Base-by-base conservation (phyloP, 2,888 invertebrate genomes). In the Eupithecia abbreviata region DNA sequence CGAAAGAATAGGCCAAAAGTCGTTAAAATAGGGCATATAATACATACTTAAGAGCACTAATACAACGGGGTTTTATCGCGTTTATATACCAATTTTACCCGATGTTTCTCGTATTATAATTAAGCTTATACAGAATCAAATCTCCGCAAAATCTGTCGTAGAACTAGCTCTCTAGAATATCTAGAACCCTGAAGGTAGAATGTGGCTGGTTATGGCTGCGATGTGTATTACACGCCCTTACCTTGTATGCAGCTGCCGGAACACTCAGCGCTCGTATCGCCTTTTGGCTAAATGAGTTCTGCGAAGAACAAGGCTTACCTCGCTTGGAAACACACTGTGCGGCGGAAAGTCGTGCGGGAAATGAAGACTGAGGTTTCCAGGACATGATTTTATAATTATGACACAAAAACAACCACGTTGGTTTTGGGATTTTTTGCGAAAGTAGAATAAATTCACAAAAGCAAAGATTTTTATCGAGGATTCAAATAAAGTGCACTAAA, bases 281-380 rank as follows among this genome's bases (percentile, higher is more conserved):
- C 68, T 76, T 82, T 80, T 82, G 81, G 81, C 77, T 72, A 62
- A 79, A 80, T 80, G 81, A 78, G 77, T 76, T 78, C 81, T 71
- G 13, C 66, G 79, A 73, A 74, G 58, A 77, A 62, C 30, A 4
- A 62, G 62, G 62, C 30, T 7, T 55, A n/a, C n/a, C 55, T 55
- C 55, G 51, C 51, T 55, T 66, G 13, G 12, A 30, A 13, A 13
- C 42, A 66, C 7, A 66, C 66, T 1, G 42, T 42, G 42, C 66
- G 66, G 42, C 4, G 66, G 42, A 15, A 66, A 66, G 42, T 66
- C 66, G 66, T 42, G 15, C 66, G 41, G 42, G 42, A 66, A 42
- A 41, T 66, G 2, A 10, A 62, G 18, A 18, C 15, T 51, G 51
- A 51, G n/a, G 51, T 51, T 51, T 15, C n/a, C 7, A 51, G 15